Percentiles rank a stretch among this genome's conserved stretches.
These are phyloP conservation scores for Archivesica marissinica DNA, from an alignment of 1,140 invertebrate species.

Conservation along the genomic window DNA sequence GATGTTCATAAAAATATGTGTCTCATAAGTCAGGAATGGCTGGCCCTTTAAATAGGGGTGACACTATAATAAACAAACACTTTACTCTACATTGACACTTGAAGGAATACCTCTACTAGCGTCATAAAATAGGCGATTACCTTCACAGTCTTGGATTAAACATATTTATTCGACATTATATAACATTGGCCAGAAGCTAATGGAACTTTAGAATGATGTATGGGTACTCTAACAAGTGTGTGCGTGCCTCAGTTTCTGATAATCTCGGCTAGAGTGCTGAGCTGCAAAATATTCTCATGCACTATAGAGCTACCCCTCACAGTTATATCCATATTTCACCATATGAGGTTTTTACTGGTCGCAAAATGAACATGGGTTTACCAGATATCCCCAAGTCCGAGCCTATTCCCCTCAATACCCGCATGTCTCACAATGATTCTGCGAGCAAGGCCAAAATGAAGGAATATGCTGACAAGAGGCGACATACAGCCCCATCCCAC, in stretches of 20 bases:
- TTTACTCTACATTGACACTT: no score
- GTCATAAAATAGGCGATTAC: no score
- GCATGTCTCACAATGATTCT: constrained; percentile 24
- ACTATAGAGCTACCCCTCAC: constrained; percentile 38
- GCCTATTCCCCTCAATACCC: not conserved
- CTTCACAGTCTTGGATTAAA: no score
- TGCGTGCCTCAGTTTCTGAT: constrained; percentile 3
- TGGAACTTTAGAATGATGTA: not conserved
- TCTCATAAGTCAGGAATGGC: no score
- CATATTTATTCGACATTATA: no score
- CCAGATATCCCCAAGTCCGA: constrained; percentile 33
- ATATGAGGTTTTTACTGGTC: constrained; percentile 54
- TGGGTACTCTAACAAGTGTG: constrained; percentile 33
- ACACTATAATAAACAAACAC: no score
- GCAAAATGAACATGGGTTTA: constrained; percentile 56
- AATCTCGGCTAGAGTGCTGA: constrained; percentile 17
- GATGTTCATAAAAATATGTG: no score
- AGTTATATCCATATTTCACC: constrained; percentile 38
- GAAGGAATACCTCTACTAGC: no score
- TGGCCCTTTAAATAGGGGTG: no score
- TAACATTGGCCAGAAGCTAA: no score
- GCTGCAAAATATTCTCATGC: constrained; percentile 16
- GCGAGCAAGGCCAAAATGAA: constrained; percentile 15
- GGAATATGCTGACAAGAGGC: constrained; percentile 1
- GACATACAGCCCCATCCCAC: constrained; percentile 5